A percentile compares a stretch with the other conserved stretches of the same genome.
These are phyloP conservation scores for Neomorphus geoffroyi DNA, from an alignment of 2,797 vertebrate species.

Conservation along the genomic window DNA sequence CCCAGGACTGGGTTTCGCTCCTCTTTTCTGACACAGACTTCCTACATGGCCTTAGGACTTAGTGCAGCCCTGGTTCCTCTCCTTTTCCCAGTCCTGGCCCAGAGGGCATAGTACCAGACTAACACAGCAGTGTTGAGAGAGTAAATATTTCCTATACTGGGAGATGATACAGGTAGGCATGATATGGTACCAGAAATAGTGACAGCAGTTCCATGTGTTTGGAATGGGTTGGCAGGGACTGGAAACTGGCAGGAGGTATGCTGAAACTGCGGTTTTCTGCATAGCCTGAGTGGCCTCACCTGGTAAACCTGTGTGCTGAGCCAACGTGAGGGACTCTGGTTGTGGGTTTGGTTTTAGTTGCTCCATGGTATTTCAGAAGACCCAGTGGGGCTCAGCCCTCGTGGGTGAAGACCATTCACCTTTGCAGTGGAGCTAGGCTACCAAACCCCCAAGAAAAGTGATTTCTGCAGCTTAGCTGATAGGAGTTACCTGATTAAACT, in stretches of 20 bases:
- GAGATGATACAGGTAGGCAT: neutral
- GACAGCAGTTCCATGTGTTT: neutral
- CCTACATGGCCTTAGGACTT: neutral
- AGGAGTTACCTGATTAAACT: neutral
- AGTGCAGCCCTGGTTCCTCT: neutral
- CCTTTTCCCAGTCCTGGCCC: neutral
- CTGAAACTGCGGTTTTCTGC: neutral
- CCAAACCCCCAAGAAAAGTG: neutral
- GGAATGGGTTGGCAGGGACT: neutral
- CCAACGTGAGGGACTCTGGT: neutral
- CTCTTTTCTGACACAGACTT: neutral
- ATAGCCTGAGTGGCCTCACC: neutral
- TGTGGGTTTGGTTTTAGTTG: neutral
- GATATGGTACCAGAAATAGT: neutral
- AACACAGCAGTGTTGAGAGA: neutral
- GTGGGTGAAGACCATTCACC: neutral
- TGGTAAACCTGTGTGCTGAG: neutral
- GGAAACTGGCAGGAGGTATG: neutral
- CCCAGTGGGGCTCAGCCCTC: neutral
- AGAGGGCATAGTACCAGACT: neutral
- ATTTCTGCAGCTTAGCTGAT: neutral
- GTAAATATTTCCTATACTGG: neutral
- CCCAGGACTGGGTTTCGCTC: neutral
- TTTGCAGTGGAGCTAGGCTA: neutral
- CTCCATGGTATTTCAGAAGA: neutral